Conservation (phyloP, 2,888 invertebrate species). For the Caenorhabditis uteleia region DNA sequence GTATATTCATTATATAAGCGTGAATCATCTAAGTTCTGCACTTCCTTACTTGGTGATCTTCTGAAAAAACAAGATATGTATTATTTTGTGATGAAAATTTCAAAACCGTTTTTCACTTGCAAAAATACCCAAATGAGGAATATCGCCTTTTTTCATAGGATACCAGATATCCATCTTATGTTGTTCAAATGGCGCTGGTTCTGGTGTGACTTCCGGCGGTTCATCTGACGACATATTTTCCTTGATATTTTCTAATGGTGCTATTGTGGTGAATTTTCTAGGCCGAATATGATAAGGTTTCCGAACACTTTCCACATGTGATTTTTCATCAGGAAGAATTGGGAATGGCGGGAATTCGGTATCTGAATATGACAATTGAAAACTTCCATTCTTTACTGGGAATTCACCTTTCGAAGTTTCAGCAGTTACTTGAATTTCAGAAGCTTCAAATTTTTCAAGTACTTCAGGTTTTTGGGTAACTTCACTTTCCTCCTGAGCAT, state of each 20-base stretch:
- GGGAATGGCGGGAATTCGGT: background rate
- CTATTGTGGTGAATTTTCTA: conserved; percentile 12
- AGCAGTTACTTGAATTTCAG: background rate
- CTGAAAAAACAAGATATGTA: conserved; percentile 6
- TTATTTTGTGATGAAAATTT: background rate
- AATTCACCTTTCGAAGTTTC: background rate
- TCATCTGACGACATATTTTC: conserved; percentile 33
- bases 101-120: conserved; percentile 14
- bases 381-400: background rate
- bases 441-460: too few relatives aligned
- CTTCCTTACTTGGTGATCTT: conserved; percentile 11
- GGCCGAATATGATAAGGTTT: conserved; percentile 22
- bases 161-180: conserved; percentile 33
- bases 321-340: background rate
- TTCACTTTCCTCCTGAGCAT: too few relatives aligned
- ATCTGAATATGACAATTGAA: background rate
- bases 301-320: background rate
- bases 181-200: conserved; percentile 25
- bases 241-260: conserved; percentile 23
- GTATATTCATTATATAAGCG: conserved; percentile 49
- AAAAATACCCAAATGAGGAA: conserved; percentile 38
- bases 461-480: too few relatives aligned
- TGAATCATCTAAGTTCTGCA: conserved; percentile 6
- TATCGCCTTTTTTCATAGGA: conserved; percentile 42
- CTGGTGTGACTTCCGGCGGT: conserved; percentile 24